Percentiles rank a stretch among this genome's conserved stretches.
phyloP scores from a whole-genome alignment of 2,113 vertebrate genomes.

The Pterocles gutturalis region DNA sequence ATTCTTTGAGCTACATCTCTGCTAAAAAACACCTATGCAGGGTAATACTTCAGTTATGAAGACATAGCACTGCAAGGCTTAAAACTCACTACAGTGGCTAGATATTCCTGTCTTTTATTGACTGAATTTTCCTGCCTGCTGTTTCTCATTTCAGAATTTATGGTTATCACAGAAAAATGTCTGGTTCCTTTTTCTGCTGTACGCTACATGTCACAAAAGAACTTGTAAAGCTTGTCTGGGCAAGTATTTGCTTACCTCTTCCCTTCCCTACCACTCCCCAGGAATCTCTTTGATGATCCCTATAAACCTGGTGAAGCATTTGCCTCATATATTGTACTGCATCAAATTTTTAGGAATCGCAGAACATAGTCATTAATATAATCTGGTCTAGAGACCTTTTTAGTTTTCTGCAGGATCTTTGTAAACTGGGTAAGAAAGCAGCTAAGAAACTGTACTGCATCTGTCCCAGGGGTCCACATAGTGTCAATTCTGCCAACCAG shows the following conservation, averaged over 20 bases:
- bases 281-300: background rate
- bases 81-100: background rate
- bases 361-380: background rate
- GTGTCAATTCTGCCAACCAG: background rate
- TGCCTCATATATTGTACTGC: background rate
- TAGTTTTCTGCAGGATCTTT: background rate
- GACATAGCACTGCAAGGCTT: background rate
- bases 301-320: background rate
- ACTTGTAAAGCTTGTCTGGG: background rate
- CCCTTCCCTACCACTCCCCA: background rate
- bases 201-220: background rate
- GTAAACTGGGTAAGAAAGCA: background rate
- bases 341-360: background rate
- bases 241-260: background rate
- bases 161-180: background rate
- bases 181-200: background rate
- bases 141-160: slow-evolving; percentile 25
- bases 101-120: background rate
- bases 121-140: background rate
- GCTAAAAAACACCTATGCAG: background rate
- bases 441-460: background rate
- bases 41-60: background rate
- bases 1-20: background rate
- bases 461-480: background rate
- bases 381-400: background rate